A percentile compares a stretch with the other conserved stretches of the same genome.
phyloP scores from a whole-genome alignment of 2,888 invertebrate genomes.

The Mesochorus sp. region DNA sequence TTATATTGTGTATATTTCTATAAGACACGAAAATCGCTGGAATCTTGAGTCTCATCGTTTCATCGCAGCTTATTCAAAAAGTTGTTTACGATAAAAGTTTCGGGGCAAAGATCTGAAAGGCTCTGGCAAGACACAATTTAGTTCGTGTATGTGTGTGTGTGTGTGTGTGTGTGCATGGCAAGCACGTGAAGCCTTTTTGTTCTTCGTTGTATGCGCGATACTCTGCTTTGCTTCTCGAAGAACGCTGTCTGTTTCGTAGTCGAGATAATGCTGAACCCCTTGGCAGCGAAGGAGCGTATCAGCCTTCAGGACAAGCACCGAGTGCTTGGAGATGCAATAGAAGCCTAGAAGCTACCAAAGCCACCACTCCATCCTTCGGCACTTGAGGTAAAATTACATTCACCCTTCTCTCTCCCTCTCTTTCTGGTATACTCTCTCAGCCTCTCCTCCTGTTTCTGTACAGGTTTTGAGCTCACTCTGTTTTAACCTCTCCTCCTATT shows the following conservation, averaged over 20 bases:
- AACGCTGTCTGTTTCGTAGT: conserved; percentile 60
- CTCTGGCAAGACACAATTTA: no score
- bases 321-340: conserved; percentile 45
- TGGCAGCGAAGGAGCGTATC: conserved; percentile 30
- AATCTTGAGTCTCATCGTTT: conserved; percentile 6
- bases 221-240: conserved; percentile 35
- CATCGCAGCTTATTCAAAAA: conserved; percentile 4
- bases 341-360: conserved; percentile 65
- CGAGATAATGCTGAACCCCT: conserved; percentile 59
- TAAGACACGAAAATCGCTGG: conserved; percentile 12
- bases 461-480: conserved; percentile 1
- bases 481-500: conserved; percentile 9
- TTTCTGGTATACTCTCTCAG: conserved; percentile 34
- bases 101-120: conserved; percentile 1
- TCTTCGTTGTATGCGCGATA: conserved; percentile 3
- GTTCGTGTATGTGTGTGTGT: background rate
- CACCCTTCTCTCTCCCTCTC: conserved; percentile 27
- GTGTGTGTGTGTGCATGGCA: conserved; percentile 6
- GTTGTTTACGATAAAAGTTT: conserved; percentile 53
- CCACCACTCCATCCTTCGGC: conserved; percentile 55
- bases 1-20: conserved; percentile 44
- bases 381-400: conserved; percentile 66
- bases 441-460: conserved; percentile 24
- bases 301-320: conserved; percentile 34
- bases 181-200: conserved; percentile 33